These are phyloP conservation scores for Drosophila bocki DNA, from an alignment of 1,140 invertebrate species.

Conservation along the genomic window DNA sequence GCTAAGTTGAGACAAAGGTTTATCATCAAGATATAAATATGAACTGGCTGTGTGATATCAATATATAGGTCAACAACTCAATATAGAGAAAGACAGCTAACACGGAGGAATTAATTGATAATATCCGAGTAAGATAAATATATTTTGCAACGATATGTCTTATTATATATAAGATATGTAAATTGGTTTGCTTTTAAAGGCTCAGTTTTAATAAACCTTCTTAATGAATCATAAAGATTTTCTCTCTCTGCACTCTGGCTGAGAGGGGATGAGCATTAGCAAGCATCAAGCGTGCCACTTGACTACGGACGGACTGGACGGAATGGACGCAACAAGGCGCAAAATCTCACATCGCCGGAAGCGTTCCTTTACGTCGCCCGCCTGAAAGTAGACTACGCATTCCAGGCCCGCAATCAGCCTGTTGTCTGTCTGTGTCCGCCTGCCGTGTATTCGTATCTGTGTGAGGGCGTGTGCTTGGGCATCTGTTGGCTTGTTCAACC, in stretches of 20 bases:
- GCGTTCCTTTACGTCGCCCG: constrained; percentile 14
- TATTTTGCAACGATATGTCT: no score
- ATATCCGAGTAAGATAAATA: no score
- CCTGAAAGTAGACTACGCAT: constrained; percentile 51
- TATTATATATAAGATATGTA: no score
- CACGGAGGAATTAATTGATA: no score
- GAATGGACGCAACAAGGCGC: constrained; percentile 32
- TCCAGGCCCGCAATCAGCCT: constrained; percentile 5
- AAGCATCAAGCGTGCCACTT: constrained; percentile 16
- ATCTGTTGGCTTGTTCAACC: constrained; percentile 6
- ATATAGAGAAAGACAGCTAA: no score
- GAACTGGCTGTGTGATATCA: not conserved
- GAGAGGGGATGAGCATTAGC: constrained; percentile 8
- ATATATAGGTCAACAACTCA: not conserved
- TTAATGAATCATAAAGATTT: not conserved
- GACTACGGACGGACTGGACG: constrained; percentile 8
- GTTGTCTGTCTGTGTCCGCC: not conserved
- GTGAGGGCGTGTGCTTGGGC: constrained; percentile 1
- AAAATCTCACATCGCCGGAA: constrained; percentile 17
- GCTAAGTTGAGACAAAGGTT: not conserved
- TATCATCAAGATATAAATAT: not conserved
- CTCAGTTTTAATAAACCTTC: not conserved
- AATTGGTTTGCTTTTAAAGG: no score
- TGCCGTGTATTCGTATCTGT: not conserved
- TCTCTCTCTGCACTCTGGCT: not conserved